These are phyloP conservation scores for Notechis scutatus DNA, from an alignment of 2,113 vertebrate genomes.

Conservation along the genomic window DNA sequence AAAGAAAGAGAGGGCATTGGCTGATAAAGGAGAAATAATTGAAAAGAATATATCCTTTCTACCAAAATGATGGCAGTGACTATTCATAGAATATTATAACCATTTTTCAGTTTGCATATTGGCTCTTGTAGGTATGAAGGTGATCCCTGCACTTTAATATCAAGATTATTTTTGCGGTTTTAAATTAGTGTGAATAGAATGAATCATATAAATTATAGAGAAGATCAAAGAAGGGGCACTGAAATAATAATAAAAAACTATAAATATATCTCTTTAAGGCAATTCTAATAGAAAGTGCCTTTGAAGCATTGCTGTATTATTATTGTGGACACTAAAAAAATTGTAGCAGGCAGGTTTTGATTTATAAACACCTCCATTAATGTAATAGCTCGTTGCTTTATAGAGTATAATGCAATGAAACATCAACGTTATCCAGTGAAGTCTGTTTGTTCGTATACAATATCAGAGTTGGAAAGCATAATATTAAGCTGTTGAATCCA, in stretches of 20 bases:
- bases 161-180: neutral
- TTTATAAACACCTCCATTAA: neutral
- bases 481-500: neutral
- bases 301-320: neutral
- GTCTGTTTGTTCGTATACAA: neutral
- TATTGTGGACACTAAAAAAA: neutral
- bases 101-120: conserved; percentile 56
- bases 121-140: conserved; percentile 16
- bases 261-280: neutral
- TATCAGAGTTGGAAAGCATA: neutral
- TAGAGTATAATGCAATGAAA: neutral
- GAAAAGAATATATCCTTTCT: conserved; percentile 22
- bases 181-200: neutral
- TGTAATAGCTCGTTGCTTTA: neutral
- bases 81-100: conserved; percentile 50
- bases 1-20: neutral
- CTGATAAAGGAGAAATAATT: conserved; percentile 25
- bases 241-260: neutral
- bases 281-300: neutral
- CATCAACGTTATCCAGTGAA: neutral
- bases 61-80: conserved; percentile 30
- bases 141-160: conserved; percentile 20
- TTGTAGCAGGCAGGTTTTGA: neutral
- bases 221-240: conserved; percentile 16
- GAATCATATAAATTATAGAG: neutral